Evolutionary conservation across 2,888 invertebrate species (phyloP).

Genomic region (Venusia cambrica): DNA sequence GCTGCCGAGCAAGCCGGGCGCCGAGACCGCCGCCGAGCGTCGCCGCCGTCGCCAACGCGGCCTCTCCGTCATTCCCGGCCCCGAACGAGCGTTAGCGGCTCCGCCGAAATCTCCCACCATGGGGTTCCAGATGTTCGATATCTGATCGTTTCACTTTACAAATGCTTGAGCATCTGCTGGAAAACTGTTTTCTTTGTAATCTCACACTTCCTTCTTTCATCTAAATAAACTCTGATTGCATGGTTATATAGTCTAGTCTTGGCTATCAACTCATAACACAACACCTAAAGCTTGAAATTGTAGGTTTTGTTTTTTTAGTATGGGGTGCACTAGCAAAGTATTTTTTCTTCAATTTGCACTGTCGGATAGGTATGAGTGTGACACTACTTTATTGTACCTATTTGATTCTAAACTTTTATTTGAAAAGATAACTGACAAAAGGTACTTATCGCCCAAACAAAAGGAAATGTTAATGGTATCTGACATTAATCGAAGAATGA

Average conservation of each 20-base stretch:
- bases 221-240: too few species aligned
- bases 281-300: slow-evolving; percentile 1
- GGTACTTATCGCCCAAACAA: too few species aligned
- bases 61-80: slow-evolving; percentile 62
- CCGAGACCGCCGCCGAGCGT: slow-evolving; percentile 46
- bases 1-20: slow-evolving; percentile 52
- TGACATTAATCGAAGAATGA: slow-evolving; percentile 9
- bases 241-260: too few species aligned
- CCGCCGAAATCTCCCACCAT: slow-evolving; percentile 51
- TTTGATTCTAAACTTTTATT: too few species aligned
- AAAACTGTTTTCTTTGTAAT: slow-evolving; percentile 1
- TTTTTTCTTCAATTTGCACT: too few species aligned
- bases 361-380: too few species aligned
- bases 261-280: too few species aligned
- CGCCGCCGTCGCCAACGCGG: slow-evolving; percentile 56
- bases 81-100: slow-evolving; percentile 49
- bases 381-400: too few species aligned
- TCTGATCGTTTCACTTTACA: slow-evolving; percentile 37
- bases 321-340: too few species aligned
- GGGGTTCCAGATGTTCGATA: slow-evolving; percentile 64
- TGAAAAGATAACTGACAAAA: too few species aligned
- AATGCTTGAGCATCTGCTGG: slow-evolving; percentile 5
- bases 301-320: neutral
- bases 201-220: slow-evolving; percentile 6
- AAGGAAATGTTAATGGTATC: neutral